Evolutionary conservation across 2,888 invertebrate genomes (phyloP), one percentile per base, ranked within the genome.

Genomic region (Taphrorychus bicolor): DNA sequence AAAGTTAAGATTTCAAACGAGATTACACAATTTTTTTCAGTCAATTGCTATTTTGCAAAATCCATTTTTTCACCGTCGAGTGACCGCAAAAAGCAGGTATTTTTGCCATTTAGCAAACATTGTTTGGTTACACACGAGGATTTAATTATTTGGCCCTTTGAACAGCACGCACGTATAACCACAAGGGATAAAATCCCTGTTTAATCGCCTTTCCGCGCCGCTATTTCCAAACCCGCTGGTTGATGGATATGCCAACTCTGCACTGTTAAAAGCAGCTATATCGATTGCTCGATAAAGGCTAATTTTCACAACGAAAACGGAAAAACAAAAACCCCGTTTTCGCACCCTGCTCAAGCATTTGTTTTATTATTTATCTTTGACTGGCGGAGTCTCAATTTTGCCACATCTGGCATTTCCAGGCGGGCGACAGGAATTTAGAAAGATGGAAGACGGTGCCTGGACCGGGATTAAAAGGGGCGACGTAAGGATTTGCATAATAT

Each of bases 141-240:
- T 45, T 45, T 45, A 5, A 45, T 45, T 45, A 45, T 45, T 11
- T 18, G 11, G 2, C 18, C 16, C 45, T 45, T 32, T 32, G 32
- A 32, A 32, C 32, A 32, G 32, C 32, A 32, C 32, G 32, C 32
- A 32, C 32, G 11, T 32, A 32, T 32, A 32, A 32, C 32, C 32
- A 14, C 14, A 17, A 14, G 14, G 45, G 45, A 58, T 22, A 58
- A 58, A 42, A 19, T 23, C 48, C 21, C 42, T 60, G 49, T 53
- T n/a, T 11, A 53, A 53, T 22, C 40, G 14, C 17, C 7, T 17
- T 60, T 56, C n/a, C 32, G 11, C 40, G 11, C 18, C 7, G 18
- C 7, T 17, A n/a, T 18, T n/a, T 45, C 45, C 45, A 45, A 45
- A 45, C 32, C 32, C 11, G 32, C 32, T 32, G 32, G 32, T 32